Base-by-base conservation (phyloP, 1,140 invertebrate genomes). In the Bombus affinis region DNA sequence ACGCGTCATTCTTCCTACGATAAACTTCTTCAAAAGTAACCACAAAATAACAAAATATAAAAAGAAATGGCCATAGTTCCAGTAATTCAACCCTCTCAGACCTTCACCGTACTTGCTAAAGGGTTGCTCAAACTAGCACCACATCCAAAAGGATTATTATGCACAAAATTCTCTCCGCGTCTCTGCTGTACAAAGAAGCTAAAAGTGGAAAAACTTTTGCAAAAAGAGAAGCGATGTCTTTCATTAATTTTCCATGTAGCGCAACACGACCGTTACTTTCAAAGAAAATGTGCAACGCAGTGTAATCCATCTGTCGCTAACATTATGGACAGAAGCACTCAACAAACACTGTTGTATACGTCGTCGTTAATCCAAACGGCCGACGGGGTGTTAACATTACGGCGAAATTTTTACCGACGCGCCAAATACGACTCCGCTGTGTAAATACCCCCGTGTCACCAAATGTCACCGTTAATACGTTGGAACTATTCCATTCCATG, bases 381-480 rank as follows among this genome's bases (percentile, higher is more conserved):
- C 6, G 1, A 39, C 65, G 13, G 68, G 83, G 25, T 44, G 39
- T 28, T 37, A 62, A 44, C 72, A 53, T 72, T 39, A 25, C 28
- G 53, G 10, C 5, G 28, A 35, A 32, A 85, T 85, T 85, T 85
- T 85, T 70, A 57, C 13, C 66, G 13, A 37, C 70, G 68, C 25
- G 71, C n/a, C 70, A 81, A 81, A 85, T 53, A 32, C 44, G 13
- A 18, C 37, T 12, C 57, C 42, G 37, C 42, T 35, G 28, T 68
- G 83, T 57, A 81, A 85, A 85, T 73, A 81, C 2, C 13, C 53
- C 66, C 75, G 75, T 70, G 65, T 70, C 75, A n/a, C 10, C 74
- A 39, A 78, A 57, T 66, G 83, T 81, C 83, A 44, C 37, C 37
- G 57, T 85, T 35, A 76, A 35, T 75, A 65, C 25, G 77, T 35